Percentiles rank a stretch among this genome's conserved stretches.
phyloP scores from a whole-genome alignment of 1,140 invertebrate species.

The Hyposmocoma kahamanoa region DNA sequence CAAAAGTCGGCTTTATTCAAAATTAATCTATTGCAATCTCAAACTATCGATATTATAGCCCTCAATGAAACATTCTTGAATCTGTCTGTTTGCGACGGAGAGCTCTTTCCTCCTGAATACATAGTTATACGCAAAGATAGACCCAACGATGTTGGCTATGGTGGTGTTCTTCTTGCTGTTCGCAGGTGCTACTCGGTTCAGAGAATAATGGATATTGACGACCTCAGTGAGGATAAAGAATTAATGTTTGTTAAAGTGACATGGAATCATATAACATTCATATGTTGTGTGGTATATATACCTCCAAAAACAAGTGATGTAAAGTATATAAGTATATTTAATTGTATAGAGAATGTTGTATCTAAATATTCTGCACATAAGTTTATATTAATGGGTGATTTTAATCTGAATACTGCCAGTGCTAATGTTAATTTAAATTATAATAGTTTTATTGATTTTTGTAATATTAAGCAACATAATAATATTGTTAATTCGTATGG shows the following conservation, averaged over 20 bases:
- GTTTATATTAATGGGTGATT: neutral
- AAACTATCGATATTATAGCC: neutral
- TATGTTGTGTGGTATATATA: neutral
- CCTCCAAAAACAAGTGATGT: neutral
- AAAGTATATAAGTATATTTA: neutral
- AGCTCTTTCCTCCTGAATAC: too few relatives aligned
- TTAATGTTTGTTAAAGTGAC: neutral
- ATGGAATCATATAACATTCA: neutral
- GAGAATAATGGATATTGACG: neutral
- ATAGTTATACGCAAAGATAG: too few relatives aligned
- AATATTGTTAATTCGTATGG: neutral
- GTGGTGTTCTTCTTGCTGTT: too few relatives aligned
- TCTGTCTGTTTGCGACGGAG: too few relatives aligned
- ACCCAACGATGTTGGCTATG: too few relatives aligned
- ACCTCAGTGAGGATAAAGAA: neutral
- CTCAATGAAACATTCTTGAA: too few relatives aligned
- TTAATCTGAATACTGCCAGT: neutral
- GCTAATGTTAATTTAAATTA: neutral
- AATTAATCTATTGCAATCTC: neutral
- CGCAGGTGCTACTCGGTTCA: neutral
- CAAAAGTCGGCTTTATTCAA: neutral
- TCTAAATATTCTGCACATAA: neutral
- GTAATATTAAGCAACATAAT: neutral
- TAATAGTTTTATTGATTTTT: neutral
- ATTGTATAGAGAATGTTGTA: neutral